Conservation (phyloP, 2,888 invertebrate species). For the Drymonia ruficornis region DNA sequence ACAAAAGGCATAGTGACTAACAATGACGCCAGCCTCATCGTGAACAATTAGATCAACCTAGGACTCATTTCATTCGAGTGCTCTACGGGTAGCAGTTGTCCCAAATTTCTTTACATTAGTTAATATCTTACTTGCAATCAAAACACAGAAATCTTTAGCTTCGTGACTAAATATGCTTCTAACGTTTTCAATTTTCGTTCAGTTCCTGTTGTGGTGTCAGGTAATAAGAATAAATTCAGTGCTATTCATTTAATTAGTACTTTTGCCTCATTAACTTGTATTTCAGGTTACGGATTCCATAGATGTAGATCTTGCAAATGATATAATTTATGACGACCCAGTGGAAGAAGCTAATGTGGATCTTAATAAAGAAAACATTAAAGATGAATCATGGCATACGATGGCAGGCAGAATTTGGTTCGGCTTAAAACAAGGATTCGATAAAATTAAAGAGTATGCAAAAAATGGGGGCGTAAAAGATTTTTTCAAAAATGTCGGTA, state of each 20-base stretch:
- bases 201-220: neutral
- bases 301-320: neutral
- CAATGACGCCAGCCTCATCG: neutral
- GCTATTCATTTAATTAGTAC: neutral
- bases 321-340: neutral
- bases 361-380: neutral
- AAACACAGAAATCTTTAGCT: no score
- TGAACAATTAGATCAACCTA: neutral
- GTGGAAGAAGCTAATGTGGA: neutral
- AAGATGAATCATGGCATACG: neutral
- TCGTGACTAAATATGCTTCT: neutral
- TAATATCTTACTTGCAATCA: no score
- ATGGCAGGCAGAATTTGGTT: neutral
- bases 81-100: neutral
- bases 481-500: neutral
- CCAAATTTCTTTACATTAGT: neutral
- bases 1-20: neutral
- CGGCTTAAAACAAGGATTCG: neutral
- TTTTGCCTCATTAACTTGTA: neutral
- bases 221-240: neutral
- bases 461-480: neutral
- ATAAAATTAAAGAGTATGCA: neutral
- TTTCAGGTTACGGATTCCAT: neutral
- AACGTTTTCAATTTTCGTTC: neutral
- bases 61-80: neutral